Conservation (phyloP, 2,797 vertebrate genomes). For the Cacajao melanocephalus region DNA sequence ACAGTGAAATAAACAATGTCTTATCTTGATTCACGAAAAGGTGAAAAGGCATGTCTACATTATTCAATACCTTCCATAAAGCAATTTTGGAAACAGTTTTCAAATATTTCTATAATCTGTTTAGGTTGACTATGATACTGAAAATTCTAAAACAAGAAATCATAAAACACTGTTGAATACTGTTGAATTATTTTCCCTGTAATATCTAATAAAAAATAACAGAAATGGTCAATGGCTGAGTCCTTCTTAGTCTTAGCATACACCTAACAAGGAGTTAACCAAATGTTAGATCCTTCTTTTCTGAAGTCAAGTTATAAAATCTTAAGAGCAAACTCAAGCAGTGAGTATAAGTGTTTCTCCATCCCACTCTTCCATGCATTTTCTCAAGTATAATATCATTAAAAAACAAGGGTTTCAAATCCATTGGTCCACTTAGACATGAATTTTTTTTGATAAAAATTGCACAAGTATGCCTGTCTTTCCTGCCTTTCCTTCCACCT, state of each 20-base stretch:
- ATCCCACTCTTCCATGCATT: background rate
- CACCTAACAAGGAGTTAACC: background rate
- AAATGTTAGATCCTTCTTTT: background rate
- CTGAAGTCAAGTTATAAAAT: constrained; percentile 15
- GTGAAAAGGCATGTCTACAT: constrained; percentile 55
- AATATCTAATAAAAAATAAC: background rate
- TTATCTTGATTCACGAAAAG: constrained; percentile 53
- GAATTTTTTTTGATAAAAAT: background rate
- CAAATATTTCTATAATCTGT: background rate
- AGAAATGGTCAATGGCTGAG: background rate
- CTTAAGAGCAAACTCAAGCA: background rate
- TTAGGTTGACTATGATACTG: background rate
- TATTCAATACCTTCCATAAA: constrained; percentile 8
- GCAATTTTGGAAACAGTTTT: constrained; percentile 45
- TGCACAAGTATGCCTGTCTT: background rate
- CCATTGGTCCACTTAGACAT: background rate
- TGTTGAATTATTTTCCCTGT: background rate
- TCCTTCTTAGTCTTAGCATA: background rate
- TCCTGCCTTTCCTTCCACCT: background rate
- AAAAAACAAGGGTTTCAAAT: background rate
- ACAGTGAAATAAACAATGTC: constrained; percentile 51
- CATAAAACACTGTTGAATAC: background rate
- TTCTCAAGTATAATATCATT: background rate
- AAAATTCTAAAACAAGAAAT: constrained; percentile 24
- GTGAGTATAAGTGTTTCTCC: background rate